Evolutionary conservation across 2,888 invertebrate genomes (phyloP), one percentile per base, ranked within the genome.

Genomic region (Saturnia japonica): DNA sequence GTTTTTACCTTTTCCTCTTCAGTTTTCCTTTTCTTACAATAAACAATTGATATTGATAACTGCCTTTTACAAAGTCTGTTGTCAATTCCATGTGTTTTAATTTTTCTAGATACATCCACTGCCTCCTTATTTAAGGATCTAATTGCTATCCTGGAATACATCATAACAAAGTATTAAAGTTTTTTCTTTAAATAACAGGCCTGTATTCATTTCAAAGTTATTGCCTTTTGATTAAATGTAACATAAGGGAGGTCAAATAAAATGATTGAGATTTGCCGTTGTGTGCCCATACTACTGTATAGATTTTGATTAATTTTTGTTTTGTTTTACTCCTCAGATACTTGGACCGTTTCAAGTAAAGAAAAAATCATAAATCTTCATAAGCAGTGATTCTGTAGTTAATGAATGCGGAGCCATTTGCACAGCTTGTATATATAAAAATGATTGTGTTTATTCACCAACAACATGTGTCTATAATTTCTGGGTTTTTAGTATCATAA

Each of bases 1-100:
- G 34, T 34, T 34, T 25, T 77, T 85, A 96, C 96, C 91, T 94
- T 95, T 88, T 96, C 95, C 78, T 96, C 96, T 0, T 90, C 91
- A 45, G 95, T 93, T 92, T 95, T 95, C 76, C 96, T 90, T 78
- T 96, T 95, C 81, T 96, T 96, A 57, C 83, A 92, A 72, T 84
- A 86, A 6, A 87, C 74, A 75, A 86, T 76, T 80, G 94, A 82
- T 71, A 88, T 72, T 11, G 91, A 88, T 8, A 91, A 74, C 40
- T 82, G 80, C 76, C 90, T 85, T 19, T 79, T 73, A 74, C 75
- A 81, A 69, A 77, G 77, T n/a, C 80, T 72, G 54, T 74, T 74
- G 25, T 75, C 72, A 19, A 76, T 28, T 60, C 28, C 68, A 67
- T 74, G 69, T 62, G 70, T 72, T 67, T 73, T 80, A 72, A 82